Base-by-base conservation (phyloP, 2,888 invertebrate genomes). In the Platynereis dumerilii region DNA sequence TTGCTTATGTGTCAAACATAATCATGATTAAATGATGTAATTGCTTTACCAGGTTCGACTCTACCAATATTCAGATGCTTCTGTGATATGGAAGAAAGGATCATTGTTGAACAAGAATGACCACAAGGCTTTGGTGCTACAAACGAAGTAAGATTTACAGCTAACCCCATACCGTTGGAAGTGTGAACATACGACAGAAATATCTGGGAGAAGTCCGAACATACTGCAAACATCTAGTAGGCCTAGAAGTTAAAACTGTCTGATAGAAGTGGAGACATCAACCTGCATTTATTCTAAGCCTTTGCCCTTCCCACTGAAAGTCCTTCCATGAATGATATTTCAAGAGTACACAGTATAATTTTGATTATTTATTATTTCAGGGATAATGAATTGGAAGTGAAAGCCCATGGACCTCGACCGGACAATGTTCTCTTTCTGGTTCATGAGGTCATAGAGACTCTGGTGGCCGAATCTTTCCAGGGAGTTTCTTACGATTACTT, bases 401-500 rank as follows among this genome's bases (percentile, higher is more conserved):
- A 71, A 45, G 82, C 78, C 17, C 78, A 80, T 58, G 83, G 83
- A 20, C 78, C 79, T 22, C 68, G 79, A 2, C 83, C 83, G 27
- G 83, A 83, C 67, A 83, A 83, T 69, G 73, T 83, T 54, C 67
- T 82, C 28, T 80, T 82, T 69, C 69, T 83, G 55, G 79, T 83
- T 15, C 82, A 83, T 71, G 83, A 83, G 67, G 81, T 83, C 58
- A 78, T 82, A 72, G 83, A 83, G 69, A 74, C 74, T 7, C 73
- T 83, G 28, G 81, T 83, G 27, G 63, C 74, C 17, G 83, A 83
- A 69, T 81, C 81, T 1, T 84, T 82, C 74, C 74, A 78, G 29
- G 83, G 83, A 7, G 80, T 83, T 2, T 76, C 72, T 3, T 83
- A 83, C 66, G 83, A 83, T 61, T 81, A 74, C 68, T 74, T 71